Conservation (phyloP, 2,113 vertebrate species). For the Lophochroa leadbeateri region DNA sequence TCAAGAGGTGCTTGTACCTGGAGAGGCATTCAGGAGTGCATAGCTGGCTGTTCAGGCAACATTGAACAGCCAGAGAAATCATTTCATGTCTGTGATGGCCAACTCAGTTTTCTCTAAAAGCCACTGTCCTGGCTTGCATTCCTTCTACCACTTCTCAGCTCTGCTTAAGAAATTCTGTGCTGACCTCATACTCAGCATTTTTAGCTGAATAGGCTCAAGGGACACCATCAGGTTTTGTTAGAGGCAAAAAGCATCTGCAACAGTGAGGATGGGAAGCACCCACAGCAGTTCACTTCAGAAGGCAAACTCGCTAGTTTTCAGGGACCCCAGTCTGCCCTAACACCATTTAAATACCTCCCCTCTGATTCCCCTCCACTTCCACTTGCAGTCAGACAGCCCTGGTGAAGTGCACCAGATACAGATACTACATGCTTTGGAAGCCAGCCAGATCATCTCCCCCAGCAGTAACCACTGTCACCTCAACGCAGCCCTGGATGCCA, state of each 20-base stretch:
- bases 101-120: not conserved
- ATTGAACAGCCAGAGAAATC: not conserved
- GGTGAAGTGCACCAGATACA: not conserved
- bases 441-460: not conserved
- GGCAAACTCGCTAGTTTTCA: not conserved
- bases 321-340: too few species aligned
- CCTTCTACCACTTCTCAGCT: not conserved
- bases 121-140: not conserved
- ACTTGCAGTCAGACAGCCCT: too few species aligned
- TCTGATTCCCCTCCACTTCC: not conserved
- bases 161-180: not conserved
- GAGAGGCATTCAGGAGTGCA: not conserved
- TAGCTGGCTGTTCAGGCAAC: not conserved
- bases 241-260: not conserved
- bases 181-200: not conserved
- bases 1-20: slow-evolving; percentile 44
- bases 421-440: not conserved
- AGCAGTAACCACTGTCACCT: not conserved
- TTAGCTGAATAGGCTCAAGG: not conserved
- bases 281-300: not conserved
- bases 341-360: not conserved
- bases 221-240: too few species aligned
- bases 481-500: too few species aligned
- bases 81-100: not conserved
- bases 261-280: not conserved